A percentile compares a stretch with the other conserved stretches of the same genome.
phyloP scores from a whole-genome alignment of 2,113 vertebrate genomes.

The Monarcha castaneiventris region DNA sequence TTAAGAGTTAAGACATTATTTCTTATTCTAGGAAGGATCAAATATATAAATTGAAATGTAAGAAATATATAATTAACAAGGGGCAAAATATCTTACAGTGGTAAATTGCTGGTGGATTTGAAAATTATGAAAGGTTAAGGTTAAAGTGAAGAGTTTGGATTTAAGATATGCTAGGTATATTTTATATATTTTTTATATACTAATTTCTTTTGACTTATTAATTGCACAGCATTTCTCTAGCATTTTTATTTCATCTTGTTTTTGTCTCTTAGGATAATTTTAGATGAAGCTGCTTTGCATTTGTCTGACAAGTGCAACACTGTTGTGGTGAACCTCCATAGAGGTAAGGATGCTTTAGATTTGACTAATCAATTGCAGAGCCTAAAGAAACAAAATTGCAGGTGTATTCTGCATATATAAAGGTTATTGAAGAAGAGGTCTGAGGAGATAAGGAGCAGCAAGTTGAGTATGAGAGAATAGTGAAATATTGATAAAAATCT shows the following conservation, averaged over 20 bases:
- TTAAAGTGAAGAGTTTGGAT: not conserved
- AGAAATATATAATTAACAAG: not conserved
- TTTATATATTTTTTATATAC: not conserved
- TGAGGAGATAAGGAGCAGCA: not conserved
- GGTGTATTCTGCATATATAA: not conserved
- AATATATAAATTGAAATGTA: not conserved
- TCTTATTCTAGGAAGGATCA: not conserved
- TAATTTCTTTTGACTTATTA: not conserved
- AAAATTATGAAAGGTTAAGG: not conserved
- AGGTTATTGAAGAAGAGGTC: not conserved
- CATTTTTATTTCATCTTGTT: not conserved
- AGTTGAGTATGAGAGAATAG: not conserved
- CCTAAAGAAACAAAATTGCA: not conserved
- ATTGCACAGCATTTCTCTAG: not conserved
- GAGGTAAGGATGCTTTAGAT: slow-evolving; percentile 76
- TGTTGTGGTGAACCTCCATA: slow-evolving; percentile 84
- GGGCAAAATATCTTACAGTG: not conserved
- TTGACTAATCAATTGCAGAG: not conserved
- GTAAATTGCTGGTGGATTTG: not conserved
- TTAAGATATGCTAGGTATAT: not conserved
- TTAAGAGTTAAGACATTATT: not conserved
- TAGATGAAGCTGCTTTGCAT: slow-evolving; percentile 94
- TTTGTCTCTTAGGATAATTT: slow-evolving; percentile 83
- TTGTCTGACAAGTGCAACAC: slow-evolving; percentile 92
- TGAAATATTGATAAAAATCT: not conserved